phyloP scores from a whole-genome alignment of 1,140 invertebrate genomes.

The Macrosteles quadrilineatus region DNA sequence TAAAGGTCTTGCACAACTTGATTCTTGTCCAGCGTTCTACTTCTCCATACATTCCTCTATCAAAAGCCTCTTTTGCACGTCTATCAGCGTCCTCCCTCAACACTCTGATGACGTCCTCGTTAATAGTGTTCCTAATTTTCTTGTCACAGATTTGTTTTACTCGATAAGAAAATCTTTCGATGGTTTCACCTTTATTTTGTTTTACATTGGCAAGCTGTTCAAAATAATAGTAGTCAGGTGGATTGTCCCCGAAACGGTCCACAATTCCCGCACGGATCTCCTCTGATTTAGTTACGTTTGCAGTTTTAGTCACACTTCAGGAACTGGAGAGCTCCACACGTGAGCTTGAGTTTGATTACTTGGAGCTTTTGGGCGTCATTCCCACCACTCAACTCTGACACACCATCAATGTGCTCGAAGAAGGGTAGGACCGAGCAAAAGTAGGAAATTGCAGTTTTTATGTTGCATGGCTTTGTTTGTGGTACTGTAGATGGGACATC shows the following conservation, averaged over 20 bases:
- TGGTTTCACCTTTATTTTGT: neutral
- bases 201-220: neutral
- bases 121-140: neutral
- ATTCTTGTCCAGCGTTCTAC: neutral
- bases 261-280: neutral
- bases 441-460: no score
- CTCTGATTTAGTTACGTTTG: neutral
- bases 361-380: neutral
- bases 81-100: neutral
- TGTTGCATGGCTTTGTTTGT: no score
- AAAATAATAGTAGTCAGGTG: neutral
- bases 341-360: neutral
- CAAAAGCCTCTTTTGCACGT: neutral
- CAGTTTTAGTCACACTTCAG: neutral
- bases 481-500: no score
- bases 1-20: neutral
- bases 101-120: neutral
- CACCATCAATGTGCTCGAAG: neutral
- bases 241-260: neutral
- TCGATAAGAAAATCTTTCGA: neutral
- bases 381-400: neutral
- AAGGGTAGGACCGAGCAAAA: neutral
- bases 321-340: neutral
- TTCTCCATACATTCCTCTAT: neutral
- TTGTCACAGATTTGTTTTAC: neutral